Conservation (phyloP, 2,113 vertebrate species). For the Danionella cerebrum region DNA sequence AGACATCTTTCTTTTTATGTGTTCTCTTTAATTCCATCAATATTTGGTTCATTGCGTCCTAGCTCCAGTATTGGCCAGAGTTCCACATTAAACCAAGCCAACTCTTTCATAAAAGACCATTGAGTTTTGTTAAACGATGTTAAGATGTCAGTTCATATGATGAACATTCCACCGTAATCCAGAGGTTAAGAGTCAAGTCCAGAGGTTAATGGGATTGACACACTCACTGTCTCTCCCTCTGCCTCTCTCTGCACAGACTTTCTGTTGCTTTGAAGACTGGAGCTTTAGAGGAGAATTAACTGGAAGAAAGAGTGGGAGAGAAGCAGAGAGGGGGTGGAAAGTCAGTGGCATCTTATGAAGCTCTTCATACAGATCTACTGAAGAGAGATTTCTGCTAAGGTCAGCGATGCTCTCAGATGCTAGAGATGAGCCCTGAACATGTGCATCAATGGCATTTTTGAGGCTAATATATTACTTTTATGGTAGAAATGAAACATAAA, state of each 20-base stretch:
- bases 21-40: too few relatives aligned
- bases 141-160: neutral
- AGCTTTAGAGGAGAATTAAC: neutral
- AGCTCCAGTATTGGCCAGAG: too few relatives aligned
- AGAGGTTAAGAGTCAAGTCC: neutral
- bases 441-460: too few relatives aligned
- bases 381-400: neutral
- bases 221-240: neutral
- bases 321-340: conserved; percentile 2
- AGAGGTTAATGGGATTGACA: conserved; percentile 6
- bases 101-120: too few relatives aligned
- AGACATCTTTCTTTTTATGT: too few relatives aligned
- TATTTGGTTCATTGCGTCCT: too few relatives aligned
- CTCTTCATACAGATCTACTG: neutral
- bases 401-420: neutral
- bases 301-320: conserved; percentile 16
- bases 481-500: too few relatives aligned
- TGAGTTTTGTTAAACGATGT: too few relatives aligned
- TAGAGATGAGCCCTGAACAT: neutral
- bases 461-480: too few relatives aligned
- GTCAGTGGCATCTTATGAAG: neutral
- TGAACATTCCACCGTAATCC: neutral
- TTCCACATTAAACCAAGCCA: too few relatives aligned
- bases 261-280: conserved; percentile 14
- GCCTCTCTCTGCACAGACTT: conserved; percentile 4